These are phyloP conservation scores for Philereme vetulata DNA, from an alignment of 2,888 invertebrate genomes.

Conservation along the genomic window DNA sequence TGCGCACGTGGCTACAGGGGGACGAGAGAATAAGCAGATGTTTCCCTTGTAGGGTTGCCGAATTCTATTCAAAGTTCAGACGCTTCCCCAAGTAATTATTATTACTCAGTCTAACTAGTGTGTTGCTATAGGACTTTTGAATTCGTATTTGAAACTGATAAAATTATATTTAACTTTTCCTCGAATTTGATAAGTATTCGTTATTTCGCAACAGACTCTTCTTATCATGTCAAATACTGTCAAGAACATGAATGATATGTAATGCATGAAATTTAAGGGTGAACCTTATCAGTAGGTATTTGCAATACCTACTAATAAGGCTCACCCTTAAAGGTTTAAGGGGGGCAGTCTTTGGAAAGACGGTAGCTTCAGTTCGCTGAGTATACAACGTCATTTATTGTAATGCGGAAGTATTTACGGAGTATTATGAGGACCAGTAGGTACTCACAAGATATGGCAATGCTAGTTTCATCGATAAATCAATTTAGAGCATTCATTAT, in stretches of 20 bases:
- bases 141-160: neutral
- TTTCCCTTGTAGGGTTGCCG: conserved; percentile 59
- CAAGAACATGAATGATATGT: neutral
- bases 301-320: neutral
- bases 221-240: conserved; percentile 1
- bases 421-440: conserved; percentile 18
- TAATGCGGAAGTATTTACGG: conserved; percentile 34
- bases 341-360: conserved; percentile 1
- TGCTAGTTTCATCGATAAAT: conserved; percentile 17
- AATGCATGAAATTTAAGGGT: conserved; percentile 13
- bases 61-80: conserved; percentile 39
- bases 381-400: conserved; percentile 24
- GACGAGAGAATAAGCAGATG: conserved; percentile 70
- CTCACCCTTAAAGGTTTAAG: neutral
- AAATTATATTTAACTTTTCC: neutral
- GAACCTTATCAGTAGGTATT: conserved; percentile 29
- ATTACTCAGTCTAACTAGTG: conserved; percentile 8
- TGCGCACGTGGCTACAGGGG: conserved; percentile 73
- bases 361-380: conserved; percentile 10
- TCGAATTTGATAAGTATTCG: conserved; percentile 6
- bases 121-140: neutral
- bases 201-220: conserved; percentile 1
- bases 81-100: conserved; percentile 31
- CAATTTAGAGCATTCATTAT: conserved; percentile 9
- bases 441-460: conserved; percentile 4